Percentiles rank a stretch among this genome's conserved stretches.
These are phyloP conservation scores for Odontomachus brunneus DNA, from an alignment of 1,140 invertebrate genomes.

Conservation along the genomic window DNA sequence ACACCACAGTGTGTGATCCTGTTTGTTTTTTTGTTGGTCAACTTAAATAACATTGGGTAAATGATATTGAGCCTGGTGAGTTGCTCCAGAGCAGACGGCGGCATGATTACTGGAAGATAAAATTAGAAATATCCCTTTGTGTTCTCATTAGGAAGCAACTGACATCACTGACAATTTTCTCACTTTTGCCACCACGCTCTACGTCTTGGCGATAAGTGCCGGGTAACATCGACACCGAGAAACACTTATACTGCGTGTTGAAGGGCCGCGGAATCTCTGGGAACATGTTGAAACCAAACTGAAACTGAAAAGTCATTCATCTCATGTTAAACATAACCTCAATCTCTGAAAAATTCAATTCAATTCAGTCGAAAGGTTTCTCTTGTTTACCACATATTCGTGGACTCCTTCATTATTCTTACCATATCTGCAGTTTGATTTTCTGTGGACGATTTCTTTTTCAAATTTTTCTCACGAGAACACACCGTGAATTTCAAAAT, in stretches of 20 bases:
- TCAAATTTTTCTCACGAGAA: background rate
- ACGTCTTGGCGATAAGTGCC: constrained; percentile 97
- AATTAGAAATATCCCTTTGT: background rate
- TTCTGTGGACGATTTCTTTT: background rate
- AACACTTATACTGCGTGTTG: constrained; percentile 94
- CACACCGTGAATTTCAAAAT: background rate
- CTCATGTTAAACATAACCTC: constrained; percentile 55
- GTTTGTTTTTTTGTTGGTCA: constrained; percentile 95
- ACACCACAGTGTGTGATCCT: constrained; percentile 98
- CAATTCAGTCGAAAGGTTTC: constrained; percentile 17
- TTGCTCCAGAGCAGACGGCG: constrained; percentile 96
- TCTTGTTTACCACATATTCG: background rate
- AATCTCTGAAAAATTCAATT: background rate
- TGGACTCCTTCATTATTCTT: constrained; percentile 28
- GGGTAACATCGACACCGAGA: constrained; percentile 97
- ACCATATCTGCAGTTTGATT: constrained; percentile 57
- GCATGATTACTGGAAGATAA: constrained; percentile 95
- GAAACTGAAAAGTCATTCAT: constrained; percentile 85
- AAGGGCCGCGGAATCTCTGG: constrained; percentile 92
- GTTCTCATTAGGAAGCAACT: background rate
- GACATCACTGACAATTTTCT: constrained; percentile 72
- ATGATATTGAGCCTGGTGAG: constrained; percentile 97
- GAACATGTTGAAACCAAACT: constrained; percentile 94
- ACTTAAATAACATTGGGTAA: constrained; percentile 99
- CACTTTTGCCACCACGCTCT: constrained; percentile 99